Evolutionary conservation across 2,113 vertebrate genomes (phyloP).

Genomic region (Anarhynchus alexandrinus): DNA sequence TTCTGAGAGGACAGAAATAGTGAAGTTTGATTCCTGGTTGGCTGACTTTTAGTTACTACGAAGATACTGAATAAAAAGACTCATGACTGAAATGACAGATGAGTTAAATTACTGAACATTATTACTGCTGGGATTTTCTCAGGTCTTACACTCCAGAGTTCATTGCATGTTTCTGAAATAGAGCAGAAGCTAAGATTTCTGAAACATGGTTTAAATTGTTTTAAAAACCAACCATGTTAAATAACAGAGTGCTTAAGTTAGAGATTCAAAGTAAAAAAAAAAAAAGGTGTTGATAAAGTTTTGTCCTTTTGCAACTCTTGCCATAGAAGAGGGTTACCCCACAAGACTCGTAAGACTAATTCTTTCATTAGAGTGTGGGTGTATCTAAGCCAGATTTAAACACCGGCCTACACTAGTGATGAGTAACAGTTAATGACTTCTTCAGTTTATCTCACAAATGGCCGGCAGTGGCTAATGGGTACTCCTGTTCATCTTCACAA

Average conservation of each 20-base stretch:
- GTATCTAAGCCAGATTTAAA: neutral
- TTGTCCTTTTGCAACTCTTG: neutral
- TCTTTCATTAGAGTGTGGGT: neutral
- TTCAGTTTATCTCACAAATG: conserved; percentile 7
- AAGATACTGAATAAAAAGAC: neutral
- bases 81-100: neutral
- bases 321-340: neutral
- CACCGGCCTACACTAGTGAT: neutral
- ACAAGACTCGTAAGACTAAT: neutral
- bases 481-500: conserved; percentile 30
- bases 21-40: neutral
- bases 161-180: neutral
- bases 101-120: neutral
- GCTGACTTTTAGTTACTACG: neutral
- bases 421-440: neutral
- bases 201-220: neutral
- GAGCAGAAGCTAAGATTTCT: neutral
- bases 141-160: neutral
- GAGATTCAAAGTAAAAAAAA: neutral
- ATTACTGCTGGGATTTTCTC: neutral
- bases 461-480: neutral
- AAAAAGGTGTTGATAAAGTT: neutral
- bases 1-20: neutral
- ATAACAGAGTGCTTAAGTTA: neutral
- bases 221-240: neutral